Evolutionary conservation across 2,113 vertebrate genomes (phyloP).

Genomic region (Alethe castanea): DNA sequence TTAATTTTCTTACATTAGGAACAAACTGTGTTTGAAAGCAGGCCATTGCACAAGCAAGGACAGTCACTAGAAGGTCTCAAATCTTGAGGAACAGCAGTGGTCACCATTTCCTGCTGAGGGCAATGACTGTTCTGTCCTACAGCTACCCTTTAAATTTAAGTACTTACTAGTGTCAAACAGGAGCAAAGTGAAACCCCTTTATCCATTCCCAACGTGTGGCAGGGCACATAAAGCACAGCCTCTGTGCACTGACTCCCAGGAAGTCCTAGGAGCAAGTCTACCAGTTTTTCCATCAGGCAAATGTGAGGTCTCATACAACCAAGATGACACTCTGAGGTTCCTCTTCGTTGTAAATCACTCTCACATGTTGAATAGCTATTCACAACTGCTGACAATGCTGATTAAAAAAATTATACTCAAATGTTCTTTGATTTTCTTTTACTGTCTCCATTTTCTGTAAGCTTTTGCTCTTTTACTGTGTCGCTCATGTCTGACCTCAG

Average conservation of each 20-base stretch:
- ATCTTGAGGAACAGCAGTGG: neutral
- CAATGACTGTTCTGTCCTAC: neutral
- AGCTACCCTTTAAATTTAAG: neutral
- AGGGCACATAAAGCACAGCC: neutral
- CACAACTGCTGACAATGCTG: neutral
- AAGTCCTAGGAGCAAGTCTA: neutral
- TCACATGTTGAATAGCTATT: neutral
- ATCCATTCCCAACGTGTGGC: neutral
- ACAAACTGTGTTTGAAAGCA: neutral
- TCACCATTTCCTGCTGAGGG: neutral
- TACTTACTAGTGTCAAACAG: neutral
- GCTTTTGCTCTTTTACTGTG: neutral
- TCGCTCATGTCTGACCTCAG: neutral
- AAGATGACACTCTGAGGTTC: neutral
- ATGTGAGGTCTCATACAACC: neutral
- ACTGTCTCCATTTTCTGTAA: neutral
- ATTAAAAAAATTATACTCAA: neutral
- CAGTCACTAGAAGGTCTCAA: neutral
- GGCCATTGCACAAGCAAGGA: neutral
- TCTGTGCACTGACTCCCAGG: neutral
- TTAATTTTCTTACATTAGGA: neutral
- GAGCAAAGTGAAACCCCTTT: neutral
- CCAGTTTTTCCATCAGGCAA: neutral
- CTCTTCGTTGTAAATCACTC: neutral
- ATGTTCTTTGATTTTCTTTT: neutral